phyloP scores from a whole-genome alignment of 2,888 invertebrate genomes.

The Heterodera filipjevi region DNA sequence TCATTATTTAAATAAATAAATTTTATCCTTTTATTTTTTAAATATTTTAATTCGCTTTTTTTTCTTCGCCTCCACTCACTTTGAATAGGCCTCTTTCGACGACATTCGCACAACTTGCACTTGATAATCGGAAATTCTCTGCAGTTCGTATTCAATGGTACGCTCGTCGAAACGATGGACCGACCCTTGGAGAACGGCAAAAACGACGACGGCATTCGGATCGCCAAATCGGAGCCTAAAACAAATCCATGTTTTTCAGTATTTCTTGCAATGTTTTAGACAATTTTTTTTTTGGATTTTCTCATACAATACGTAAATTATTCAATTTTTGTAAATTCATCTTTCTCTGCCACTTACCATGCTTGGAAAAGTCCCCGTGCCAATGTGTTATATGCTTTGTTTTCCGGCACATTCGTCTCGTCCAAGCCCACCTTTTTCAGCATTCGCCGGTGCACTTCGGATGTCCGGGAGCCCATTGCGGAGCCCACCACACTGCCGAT shows the following conservation, averaged over 20 bases:
- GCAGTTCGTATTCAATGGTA: constrained; percentile 86
- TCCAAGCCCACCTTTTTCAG: constrained; percentile 47
- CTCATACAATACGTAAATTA: too few species aligned
- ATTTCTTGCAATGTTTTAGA: too few species aligned
- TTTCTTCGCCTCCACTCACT: constrained; percentile 47
- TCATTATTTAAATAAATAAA: not conserved
- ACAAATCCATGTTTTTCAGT: constrained; percentile 3
- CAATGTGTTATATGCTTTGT: constrained; percentile 79
- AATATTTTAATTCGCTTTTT: constrained; percentile 38
- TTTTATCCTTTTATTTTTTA: not conserved
- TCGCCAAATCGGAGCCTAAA: constrained; percentile 44
- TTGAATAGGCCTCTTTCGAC: not conserved
- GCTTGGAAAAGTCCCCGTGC: constrained; percentile 73
- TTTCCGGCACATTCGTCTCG: constrained; percentile 72
- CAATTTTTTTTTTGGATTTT: too few species aligned
- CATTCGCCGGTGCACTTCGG: constrained; percentile 51
- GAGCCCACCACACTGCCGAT: constrained; percentile 94
- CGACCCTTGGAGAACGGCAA: constrained; percentile 84
- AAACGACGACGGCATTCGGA: constrained; percentile 72
- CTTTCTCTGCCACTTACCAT: constrained; percentile 71
- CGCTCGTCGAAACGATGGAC: constrained; percentile 91
- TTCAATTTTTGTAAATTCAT: too few species aligned
- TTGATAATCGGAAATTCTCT: constrained; percentile 67
- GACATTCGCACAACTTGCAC: constrained; percentile 51
- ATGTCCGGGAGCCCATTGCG: constrained; percentile 79